A percentile compares a stretch with the other conserved stretches of the same genome.
phyloP scores from a whole-genome alignment of 2,797 vertebrate genomes.

The Girardinus metallicus region DNA sequence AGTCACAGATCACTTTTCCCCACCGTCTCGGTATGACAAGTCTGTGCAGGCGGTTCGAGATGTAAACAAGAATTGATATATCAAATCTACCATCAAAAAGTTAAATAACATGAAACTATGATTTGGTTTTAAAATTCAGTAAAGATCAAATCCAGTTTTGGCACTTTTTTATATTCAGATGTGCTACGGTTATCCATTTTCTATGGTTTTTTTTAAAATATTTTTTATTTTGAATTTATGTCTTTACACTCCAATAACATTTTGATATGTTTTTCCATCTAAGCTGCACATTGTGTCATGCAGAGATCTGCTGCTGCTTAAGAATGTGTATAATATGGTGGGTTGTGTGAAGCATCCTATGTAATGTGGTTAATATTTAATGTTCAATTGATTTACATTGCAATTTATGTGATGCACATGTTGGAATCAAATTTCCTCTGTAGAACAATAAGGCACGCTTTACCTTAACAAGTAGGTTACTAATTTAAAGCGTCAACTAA shows the following conservation, averaged over 20 bases:
- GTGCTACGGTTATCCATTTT: not conserved
- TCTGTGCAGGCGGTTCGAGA: not conserved
- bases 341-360: not conserved
- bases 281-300: not conserved
- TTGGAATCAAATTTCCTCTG: not conserved
- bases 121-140: not conserved
- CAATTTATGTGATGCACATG: not conserved
- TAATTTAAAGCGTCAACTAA: not conserved
- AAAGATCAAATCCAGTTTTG: not conserved
- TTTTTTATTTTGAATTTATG: not conserved
- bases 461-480: not conserved
- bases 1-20: not conserved
- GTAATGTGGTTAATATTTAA: slow-evolving; percentile 1
- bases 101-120: not conserved
- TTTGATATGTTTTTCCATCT: not conserved
- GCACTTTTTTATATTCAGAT: not conserved
- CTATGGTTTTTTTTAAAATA: not conserved
- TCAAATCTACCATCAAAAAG: not conserved
- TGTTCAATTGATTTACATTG: not conserved
- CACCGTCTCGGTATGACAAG: not conserved
- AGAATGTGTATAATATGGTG: not conserved
- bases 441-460: not conserved
- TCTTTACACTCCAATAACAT: not conserved
- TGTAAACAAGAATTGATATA: no score
- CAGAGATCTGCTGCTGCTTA: not conserved